Percentiles rank a stretch among this genome's conserved stretches.
These are phyloP conservation scores for Antennarius striatus DNA, from an alignment of 2,113 vertebrate species.

Conservation along the genomic window DNA sequence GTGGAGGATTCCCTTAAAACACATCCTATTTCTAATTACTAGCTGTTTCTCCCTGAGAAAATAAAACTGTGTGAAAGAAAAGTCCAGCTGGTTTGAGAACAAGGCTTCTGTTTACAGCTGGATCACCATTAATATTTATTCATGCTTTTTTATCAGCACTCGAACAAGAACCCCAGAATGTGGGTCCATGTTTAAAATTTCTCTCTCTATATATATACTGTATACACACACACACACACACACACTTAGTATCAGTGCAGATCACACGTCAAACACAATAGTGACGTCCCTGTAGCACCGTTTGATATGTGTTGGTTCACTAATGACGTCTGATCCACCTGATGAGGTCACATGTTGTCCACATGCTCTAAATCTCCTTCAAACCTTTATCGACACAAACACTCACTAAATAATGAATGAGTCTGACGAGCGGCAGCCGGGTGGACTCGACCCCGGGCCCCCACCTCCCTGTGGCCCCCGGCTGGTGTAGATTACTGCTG, in stretches of 20 bases:
- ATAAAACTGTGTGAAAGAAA: conserved; percentile 42
- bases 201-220: too few relatives aligned
- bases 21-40: neutral
- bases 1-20: neutral
- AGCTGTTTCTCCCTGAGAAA: conserved; percentile 61
- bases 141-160: too few relatives aligned
- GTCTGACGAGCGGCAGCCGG: neutral
- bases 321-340: too few relatives aligned
- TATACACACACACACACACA: too few relatives aligned
- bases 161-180: too few relatives aligned
- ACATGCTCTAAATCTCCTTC: neutral
- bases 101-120: conserved; percentile 33
- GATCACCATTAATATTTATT: too few relatives aligned
- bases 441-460: conserved; percentile 16
- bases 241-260: too few relatives aligned
- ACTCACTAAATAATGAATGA: conserved; percentile 4
- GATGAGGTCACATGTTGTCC: too few relatives aligned
- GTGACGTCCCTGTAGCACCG: too few relatives aligned
- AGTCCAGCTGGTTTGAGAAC: conserved; percentile 19
- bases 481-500: conserved; percentile 61
- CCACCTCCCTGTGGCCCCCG: conserved; percentile 32
- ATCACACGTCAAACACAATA: too few relatives aligned
- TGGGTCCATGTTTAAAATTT: too few relatives aligned
- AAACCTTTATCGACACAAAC: neutral
- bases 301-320: too few relatives aligned